These are phyloP conservation scores for Serilophus lunatus DNA, from an alignment of 2,113 vertebrate species.

Conservation along the genomic window DNA sequence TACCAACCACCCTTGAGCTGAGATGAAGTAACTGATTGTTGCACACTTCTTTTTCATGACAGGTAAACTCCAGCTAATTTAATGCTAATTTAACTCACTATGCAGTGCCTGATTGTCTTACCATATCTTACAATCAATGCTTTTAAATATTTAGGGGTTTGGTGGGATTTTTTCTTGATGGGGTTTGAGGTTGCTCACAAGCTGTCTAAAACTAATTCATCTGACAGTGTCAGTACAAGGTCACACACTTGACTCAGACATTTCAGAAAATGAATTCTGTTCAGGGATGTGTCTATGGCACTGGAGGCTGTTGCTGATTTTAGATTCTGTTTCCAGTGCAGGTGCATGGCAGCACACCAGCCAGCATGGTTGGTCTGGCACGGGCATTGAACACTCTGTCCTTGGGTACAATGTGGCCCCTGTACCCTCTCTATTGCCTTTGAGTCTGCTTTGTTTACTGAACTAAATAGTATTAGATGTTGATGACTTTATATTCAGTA, in stretches of 20 bases:
- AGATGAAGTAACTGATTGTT: background rate
- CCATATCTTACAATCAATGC: background rate
- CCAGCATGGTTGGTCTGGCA: background rate
- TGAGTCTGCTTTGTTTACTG: background rate
- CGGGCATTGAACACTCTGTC: background rate
- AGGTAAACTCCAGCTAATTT: background rate
- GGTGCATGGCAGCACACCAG: background rate
- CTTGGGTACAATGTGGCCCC: background rate
- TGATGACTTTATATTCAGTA: background rate
- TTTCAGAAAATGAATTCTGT: background rate
- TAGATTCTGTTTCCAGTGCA: background rate
- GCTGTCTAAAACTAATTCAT: background rate
- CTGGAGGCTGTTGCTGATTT: background rate
- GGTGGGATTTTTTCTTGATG: background rate
- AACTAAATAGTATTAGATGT: background rate
- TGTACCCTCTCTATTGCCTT: background rate
- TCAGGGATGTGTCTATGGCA: background rate
- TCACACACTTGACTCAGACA: background rate
- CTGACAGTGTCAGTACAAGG: background rate
- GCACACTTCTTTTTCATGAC: background rate
- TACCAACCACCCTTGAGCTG: conserved; percentile 4
- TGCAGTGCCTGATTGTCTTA: background rate
- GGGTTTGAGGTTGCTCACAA: background rate
- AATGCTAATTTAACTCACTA: background rate
- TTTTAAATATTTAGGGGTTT: background rate